Evolutionary conservation across 2,888 invertebrate species (phyloP), one percentile per base, ranked within the genome.

Genomic region (Dasysyrphus tricinctus): DNA sequence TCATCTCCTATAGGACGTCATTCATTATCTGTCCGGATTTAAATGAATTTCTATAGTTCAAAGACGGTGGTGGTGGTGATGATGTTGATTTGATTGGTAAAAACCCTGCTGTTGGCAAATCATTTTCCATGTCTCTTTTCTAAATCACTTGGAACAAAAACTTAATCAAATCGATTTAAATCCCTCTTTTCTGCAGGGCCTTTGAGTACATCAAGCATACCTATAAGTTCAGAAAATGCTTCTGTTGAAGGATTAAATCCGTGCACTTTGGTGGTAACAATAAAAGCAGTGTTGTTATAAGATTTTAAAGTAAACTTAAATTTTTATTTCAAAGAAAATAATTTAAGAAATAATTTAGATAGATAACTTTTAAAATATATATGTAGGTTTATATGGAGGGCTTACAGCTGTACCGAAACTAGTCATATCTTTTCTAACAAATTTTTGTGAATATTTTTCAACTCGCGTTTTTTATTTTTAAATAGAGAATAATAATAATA

Each of bases 151-250:
- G 29, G 5, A 44, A 47, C 16, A n/a, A 42, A 65, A 65, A 65
- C 65, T 32, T 34, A 65, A 65, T 65, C 42, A 47, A 65, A 47
- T 65, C 47, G 61, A 61, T 61, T 61, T 24, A 14, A 61, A 61
- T 61, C 59, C 5, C 16, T 16, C 16, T 16, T 37, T 61, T 42
- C 61, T 61, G 39, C 9, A 61, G 24, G 37, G 59, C 16, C 12
- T 59, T 37, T 16, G 5, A 11, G 0, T 9, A 39, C 1, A n/a
- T n/a, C n/a, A 34, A 9, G 34, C 14, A 3, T 34, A 49, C 9
- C 5, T 29, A 29, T 14, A 51, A 16, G 34, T 12, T 57, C 6
- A 37, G 57, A n/a, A 57, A 61, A 61, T 61, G 61, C 61, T 61
- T 42, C 39, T 61, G 61, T 61, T 61, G 61, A 42, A 65, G 19